These are phyloP conservation scores for Lingula anatina DNA, from an alignment of 2,888 invertebrate species.

Conservation along the genomic window DNA sequence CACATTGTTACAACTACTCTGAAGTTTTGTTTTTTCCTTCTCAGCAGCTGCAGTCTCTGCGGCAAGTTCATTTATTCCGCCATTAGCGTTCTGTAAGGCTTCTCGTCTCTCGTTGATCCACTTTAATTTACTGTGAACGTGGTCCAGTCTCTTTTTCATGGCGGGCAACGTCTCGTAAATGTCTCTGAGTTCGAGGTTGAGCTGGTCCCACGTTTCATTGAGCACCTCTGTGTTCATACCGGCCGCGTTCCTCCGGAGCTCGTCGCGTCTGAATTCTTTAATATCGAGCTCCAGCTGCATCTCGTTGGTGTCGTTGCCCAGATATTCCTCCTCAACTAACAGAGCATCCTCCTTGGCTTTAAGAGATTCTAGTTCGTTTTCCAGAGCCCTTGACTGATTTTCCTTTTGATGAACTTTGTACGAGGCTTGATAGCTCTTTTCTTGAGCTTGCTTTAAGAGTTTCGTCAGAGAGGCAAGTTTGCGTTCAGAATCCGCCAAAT, in stretches of 20 bases:
- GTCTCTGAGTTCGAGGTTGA: neutral
- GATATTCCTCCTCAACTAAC: neutral
- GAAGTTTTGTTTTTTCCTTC: neutral
- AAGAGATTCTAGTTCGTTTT: neutral
- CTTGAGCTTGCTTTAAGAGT: neutral
- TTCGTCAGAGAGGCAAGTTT: too few species aligned
- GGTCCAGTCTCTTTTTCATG: neutral
- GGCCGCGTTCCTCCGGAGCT: neutral
- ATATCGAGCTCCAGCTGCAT: neutral
- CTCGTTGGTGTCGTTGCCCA: neutral
- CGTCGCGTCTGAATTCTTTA: neutral
- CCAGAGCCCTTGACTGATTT: neutral
- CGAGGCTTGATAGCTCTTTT: neutral
- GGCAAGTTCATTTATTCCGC: too few species aligned
- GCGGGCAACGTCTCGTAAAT: neutral
- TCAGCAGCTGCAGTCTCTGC: too few species aligned
- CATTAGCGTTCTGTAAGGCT: too few species aligned
- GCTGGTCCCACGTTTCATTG: neutral
- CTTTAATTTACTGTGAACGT: neutral
- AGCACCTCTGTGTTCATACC: neutral
- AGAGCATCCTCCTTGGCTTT: neutral
- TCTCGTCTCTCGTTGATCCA: neutral
- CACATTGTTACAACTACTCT: too few species aligned
- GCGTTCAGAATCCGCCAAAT: neutral
- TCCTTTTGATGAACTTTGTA: neutral